phyloP scores from a whole-genome alignment of 2,888 invertebrate species.

The Torymus texanus region DNA sequence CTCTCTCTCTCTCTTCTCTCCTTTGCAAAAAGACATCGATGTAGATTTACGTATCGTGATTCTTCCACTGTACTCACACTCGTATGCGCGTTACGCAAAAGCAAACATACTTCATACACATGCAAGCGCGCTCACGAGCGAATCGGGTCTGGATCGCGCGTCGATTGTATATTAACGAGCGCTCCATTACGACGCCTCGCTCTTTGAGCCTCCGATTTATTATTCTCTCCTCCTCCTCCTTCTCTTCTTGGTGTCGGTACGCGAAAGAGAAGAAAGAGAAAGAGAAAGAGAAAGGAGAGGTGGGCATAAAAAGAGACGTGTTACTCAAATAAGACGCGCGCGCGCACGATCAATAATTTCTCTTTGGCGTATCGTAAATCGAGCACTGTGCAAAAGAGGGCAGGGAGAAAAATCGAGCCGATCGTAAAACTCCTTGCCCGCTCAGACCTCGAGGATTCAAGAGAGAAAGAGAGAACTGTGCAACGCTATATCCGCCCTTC shows the following conservation, averaged over 20 bases:
- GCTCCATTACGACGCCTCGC: not conserved
- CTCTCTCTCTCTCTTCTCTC: no score
- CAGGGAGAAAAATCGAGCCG: constrained; percentile 58
- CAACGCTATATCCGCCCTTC: no score
- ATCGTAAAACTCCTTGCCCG: constrained; percentile 64
- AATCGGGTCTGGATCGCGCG: not conserved
- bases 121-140: no score
- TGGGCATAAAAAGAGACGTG: constrained; percentile 34
- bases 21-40: no score
- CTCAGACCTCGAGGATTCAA: constrained; percentile 36
- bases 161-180: constrained; percentile 33
- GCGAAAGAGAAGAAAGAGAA: not conserved
- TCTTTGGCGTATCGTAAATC: constrained; percentile 54
- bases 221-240: not conserved
- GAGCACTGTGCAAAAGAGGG: constrained; percentile 12
- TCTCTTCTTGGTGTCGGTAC: no score
- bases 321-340: constrained; percentile 51
- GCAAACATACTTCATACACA: not conserved
- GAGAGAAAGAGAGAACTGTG: not conserved
- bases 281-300: not conserved
- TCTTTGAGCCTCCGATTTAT: constrained; percentile 3
- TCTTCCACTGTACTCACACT: no score
- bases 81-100: constrained; percentile 26
- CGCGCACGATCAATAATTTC: constrained; percentile 51
- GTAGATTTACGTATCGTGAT: no score